Conservation (phyloP, 2,797 vertebrate genomes). For the Alca torda region DNA sequence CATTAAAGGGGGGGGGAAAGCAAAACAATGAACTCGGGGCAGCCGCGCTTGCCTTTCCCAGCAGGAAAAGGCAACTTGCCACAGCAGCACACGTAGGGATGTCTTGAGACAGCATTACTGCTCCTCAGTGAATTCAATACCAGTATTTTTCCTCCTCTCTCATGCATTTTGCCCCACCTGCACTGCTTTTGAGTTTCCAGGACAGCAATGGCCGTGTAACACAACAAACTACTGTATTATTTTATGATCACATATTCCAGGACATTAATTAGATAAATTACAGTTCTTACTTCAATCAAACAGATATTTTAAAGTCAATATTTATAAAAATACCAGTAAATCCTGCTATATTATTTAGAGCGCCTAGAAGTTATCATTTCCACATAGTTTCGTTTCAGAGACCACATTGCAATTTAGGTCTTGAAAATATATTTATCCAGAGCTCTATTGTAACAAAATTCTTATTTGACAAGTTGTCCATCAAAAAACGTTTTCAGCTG, state of each 20-base stretch:
- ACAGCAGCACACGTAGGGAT: accelerated
- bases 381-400: neutral
- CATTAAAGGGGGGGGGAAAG: neutral
- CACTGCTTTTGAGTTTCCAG: neutral
- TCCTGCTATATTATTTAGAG: neutral
- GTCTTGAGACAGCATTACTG: neutral
- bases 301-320: neutral
- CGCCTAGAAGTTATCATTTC: neutral
- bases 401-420: neutral
- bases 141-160: neutral
- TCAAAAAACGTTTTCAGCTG: neutral
- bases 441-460: neutral
- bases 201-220: neutral
- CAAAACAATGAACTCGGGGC: neutral
- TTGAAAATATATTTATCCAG: neutral
- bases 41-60: accelerated
- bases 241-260: neutral
- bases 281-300: neutral
- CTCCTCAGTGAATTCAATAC: neutral
- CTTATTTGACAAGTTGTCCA: neutral
- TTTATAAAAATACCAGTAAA: neutral
- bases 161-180: neutral
- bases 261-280: neutral
- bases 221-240: neutral
- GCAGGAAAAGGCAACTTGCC: accelerated